Conservation (phyloP, 1,140 invertebrate species). For the Telenomus remus region DNA sequence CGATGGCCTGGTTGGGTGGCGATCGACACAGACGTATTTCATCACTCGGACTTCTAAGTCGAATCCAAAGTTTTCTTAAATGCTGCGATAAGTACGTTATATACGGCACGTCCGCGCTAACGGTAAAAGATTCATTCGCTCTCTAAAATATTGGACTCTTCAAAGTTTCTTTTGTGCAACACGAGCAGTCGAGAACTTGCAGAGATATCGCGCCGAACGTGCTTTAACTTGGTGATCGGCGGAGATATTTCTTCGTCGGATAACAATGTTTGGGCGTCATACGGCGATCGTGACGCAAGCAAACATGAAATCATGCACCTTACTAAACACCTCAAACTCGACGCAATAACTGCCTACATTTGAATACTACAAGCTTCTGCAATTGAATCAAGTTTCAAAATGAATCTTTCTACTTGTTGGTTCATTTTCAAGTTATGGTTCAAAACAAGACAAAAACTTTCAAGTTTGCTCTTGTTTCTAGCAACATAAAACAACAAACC, state of each 20-base stretch:
- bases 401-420: too few relatives aligned
- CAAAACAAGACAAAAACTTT: too few relatives aligned
- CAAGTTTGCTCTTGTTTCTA: too few relatives aligned
- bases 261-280: slow-evolving; percentile 40
- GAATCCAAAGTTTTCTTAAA: slow-evolving; percentile 52
- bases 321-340: slow-evolving; percentile 49
- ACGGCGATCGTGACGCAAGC: slow-evolving; percentile 9
- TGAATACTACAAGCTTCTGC: too few relatives aligned
- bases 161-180: slow-evolving; percentile 42
- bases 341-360: slow-evolving; percentile 47
- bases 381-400: too few relatives aligned
- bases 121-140: slow-evolving; percentile 40
- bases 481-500: too few relatives aligned
- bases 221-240: slow-evolving; percentile 38
- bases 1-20: slow-evolving; percentile 33
- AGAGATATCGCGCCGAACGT: slow-evolving; percentile 35
- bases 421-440: too few relatives aligned
- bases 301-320: slow-evolving; percentile 55
- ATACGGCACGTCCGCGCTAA: slow-evolving; percentile 40
- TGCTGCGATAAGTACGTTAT: slow-evolving; percentile 54
- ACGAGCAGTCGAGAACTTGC: slow-evolving; percentile 17
- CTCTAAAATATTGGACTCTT: slow-evolving; percentile 39
- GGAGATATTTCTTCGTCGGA: slow-evolving; percentile 28
- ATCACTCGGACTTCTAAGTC: slow-evolving; percentile 33
- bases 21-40: slow-evolving; percentile 40